phyloP scores from a whole-genome alignment of 2,888 invertebrate species.

The Drosophila eohydei region DNA sequence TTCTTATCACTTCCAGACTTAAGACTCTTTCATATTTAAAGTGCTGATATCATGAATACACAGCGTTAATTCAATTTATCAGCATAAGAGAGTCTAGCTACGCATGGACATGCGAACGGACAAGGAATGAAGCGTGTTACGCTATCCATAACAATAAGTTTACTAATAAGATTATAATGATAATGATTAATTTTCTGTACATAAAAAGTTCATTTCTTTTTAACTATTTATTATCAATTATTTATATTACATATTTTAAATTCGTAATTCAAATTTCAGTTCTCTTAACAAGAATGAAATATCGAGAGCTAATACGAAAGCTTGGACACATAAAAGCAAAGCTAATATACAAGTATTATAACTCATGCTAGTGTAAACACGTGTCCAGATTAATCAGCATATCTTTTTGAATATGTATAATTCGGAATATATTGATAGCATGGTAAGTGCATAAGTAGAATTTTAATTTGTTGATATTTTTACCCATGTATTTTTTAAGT shows the following conservation, averaged over 20 bases:
- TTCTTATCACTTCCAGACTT: constrained; percentile 17
- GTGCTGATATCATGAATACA: constrained; percentile 25
- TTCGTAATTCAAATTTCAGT: neutral
- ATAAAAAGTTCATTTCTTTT: neutral
- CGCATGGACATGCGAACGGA: neutral
- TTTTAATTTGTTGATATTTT: neutral
- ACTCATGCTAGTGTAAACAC: too few relatives aligned
- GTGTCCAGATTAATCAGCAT: neutral
- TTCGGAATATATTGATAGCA: neutral
- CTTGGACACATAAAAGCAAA: neutral
- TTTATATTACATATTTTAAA: neutral
- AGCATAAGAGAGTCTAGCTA: neutral
- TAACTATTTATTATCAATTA: neutral
- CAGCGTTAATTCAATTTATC: neutral
- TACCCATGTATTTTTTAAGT: neutral
- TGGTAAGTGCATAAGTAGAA: neutral
- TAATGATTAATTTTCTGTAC: neutral
- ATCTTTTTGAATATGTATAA: neutral
- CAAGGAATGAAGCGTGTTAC: neutral
- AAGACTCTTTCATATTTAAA: neutral
- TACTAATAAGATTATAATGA: neutral
- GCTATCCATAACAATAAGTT: neutral
- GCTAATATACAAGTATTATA: neutral
- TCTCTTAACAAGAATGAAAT: neutral
- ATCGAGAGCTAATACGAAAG: neutral